Evolutionary conservation across 2,888 invertebrate genomes (phyloP), one percentile per base, ranked within the genome.

Genomic region (Falcaria lacertinaria): DNA sequence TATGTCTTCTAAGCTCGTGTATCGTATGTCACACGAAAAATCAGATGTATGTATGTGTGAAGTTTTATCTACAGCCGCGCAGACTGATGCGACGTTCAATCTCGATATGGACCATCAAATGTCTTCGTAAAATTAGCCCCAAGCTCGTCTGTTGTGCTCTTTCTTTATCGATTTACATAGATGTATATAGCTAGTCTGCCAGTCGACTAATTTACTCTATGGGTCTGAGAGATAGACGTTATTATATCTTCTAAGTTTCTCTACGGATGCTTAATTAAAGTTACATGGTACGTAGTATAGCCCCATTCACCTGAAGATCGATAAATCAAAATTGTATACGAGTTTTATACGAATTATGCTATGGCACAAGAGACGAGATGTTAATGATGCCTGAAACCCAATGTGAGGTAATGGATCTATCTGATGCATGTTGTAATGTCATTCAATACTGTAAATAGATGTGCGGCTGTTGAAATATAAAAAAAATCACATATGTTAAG

Each of bases 121-220:
- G 55, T 54, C 55, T 41, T 56, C 47, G 44, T 62, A 61, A 66
- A 62, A 69, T 69, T 65, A 61, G 58, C 55, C 47, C 45, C 44
- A 17, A 34, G 41, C 33, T 43, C 50, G 47, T 44, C 54, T 48
- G 44, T 52, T 54, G 63, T 57, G 14, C 36, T 37, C 25, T 45
- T 37, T 44, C 39, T 38, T 34, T 45, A 50, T 55, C 43, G 43
- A 47, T 49, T 54, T 42, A 32, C 42, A 45, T 35, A 39, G 38
- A 48, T 47, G 54, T 42, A 32, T 42, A 45, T 35, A 39, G 38
- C 47, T 47, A 54, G 53, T 53, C 4, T 19, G 19, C 19, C 19
- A n/a, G n/a, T n/a, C n/a, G n/a, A n/a, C n/a, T n/a, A n/a, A n/a
- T n/a, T n/a, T n/a, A n/a, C n/a, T n/a, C n/a, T n/a, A n/a, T n/a